phyloP scores from a whole-genome alignment of 2,888 invertebrate species.

The Xestia ashworthii region DNA sequence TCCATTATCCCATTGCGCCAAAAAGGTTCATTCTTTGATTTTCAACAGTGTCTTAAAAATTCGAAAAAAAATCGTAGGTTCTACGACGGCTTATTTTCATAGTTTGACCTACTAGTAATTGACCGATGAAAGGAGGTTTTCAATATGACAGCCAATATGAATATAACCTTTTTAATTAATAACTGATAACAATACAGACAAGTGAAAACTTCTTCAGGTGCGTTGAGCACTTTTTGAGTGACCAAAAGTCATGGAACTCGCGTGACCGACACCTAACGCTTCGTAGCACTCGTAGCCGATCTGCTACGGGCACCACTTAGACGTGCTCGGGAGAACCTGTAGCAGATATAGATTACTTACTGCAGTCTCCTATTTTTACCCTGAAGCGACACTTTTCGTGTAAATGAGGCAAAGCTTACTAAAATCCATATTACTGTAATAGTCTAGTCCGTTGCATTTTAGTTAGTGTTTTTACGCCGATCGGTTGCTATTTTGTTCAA shows the following conservation, averaged over 20 bases:
- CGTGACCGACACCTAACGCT: too few species aligned
- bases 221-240: too few species aligned
- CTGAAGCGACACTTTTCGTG: not conserved
- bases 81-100: not conserved
- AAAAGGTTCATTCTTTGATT: not conserved
- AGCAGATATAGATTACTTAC: too few species aligned
- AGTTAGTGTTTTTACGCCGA: too few species aligned
- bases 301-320: too few species aligned
- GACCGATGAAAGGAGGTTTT: not conserved
- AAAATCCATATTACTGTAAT: slow-evolving; percentile 1
- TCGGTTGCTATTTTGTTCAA: too few species aligned
- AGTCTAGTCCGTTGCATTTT: too few species aligned
- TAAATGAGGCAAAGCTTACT: not conserved
- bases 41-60: not conserved
- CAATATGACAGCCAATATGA: not conserved
- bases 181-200: not conserved
- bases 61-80: not conserved
- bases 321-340: too few species aligned
- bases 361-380: too few species aligned
- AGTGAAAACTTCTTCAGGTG: too few species aligned
- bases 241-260: too few species aligned
- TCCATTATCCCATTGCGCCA: not conserved
- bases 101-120: not conserved
- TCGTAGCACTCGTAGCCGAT: too few species aligned
- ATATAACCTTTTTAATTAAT: not conserved